These are phyloP conservation scores for Sarcophaga variegata DNA, from an alignment of 2,888 invertebrate genomes.

Conservation along the genomic window DNA sequence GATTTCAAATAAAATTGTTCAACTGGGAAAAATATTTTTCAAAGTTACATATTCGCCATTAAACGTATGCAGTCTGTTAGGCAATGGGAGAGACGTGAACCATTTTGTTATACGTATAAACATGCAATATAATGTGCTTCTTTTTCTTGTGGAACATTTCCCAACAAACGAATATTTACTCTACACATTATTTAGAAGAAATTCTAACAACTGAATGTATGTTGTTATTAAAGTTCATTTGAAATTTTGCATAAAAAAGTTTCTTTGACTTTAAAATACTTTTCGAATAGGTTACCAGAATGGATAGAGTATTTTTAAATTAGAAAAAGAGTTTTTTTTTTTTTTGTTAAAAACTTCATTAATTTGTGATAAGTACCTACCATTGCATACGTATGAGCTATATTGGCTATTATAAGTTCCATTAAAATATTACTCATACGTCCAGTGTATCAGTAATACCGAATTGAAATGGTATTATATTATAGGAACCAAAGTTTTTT, in stretches of 20 bases:
- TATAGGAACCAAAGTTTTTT: too few relatives aligned
- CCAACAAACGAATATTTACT: neutral
- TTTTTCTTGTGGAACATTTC: neutral
- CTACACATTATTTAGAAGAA: neutral
- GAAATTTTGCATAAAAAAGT: neutral
- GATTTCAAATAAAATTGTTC: constrained; percentile 55
- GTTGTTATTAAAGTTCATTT: neutral
- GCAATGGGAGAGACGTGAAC: neutral
- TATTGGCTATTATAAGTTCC: neutral
- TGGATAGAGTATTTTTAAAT: too few relatives aligned
- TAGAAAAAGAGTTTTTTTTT: too few relatives aligned
- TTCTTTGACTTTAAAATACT: neutral
- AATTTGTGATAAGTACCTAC: too few relatives aligned
- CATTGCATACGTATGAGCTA: neutral
- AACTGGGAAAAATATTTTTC: constrained; percentile 55
- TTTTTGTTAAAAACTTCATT: too few relatives aligned
- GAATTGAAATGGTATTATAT: too few relatives aligned
- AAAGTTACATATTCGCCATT: constrained; percentile 25
- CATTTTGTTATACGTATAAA: neutral
- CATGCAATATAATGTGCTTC: neutral
- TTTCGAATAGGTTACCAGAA: neutral
- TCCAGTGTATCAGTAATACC: too few relatives aligned
- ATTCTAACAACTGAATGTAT: neutral
- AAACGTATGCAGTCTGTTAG: constrained; percentile 46
- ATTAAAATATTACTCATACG: neutral